Evolutionary conservation across 2,888 invertebrate genomes (phyloP), one percentile per base, ranked within the genome.

Genomic region (Tiliacea aurago): DNA sequence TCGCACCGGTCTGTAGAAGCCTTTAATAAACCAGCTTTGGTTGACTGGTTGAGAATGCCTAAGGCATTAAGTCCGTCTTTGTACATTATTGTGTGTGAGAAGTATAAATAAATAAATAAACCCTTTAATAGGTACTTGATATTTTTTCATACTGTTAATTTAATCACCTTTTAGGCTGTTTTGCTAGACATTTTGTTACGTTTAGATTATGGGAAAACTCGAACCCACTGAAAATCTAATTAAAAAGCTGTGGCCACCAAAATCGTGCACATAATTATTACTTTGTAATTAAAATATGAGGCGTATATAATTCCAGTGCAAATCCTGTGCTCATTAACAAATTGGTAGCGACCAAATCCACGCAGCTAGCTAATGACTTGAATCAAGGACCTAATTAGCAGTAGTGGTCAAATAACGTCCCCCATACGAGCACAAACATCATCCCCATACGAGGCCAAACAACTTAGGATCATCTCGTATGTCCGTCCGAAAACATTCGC

Each of bases 311-410:
- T 53, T 53, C 11, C 23, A 53, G n/a, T 13, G 51, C 11, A 51
- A 51, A 51, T 51, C 11, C 11, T 11, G 11, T 51, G 51, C 23
- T 5, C n/a, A n/a, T n/a, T 51, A n/a, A n/a, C 51, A 51, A 51
- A 11, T n/a, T 51, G 6, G 47, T 6, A 51, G 58, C 33, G 23
- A 13, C 43, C 58, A 15, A 41, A 33, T 18, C 10, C 28, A 49
- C 13, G 4, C 13, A 20, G 5, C 20, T 3, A 11, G 23, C 41
- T 63, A 62, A 56, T 73, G 13, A 62, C 55, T 56, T 72, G 6
- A 62, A 72, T 56, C 73, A 62, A 41, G 55, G 28, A 55, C 13
- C 41, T 73, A 62, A 73, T 62, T 73, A 73, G 18, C 18, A 43
- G 47, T 41, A 45, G 73, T 72, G 47, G 47, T 49, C 47, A 73